Conservation (phyloP, 2,797 vertebrate genomes). For the Pseudochirops corinnae region DNA sequence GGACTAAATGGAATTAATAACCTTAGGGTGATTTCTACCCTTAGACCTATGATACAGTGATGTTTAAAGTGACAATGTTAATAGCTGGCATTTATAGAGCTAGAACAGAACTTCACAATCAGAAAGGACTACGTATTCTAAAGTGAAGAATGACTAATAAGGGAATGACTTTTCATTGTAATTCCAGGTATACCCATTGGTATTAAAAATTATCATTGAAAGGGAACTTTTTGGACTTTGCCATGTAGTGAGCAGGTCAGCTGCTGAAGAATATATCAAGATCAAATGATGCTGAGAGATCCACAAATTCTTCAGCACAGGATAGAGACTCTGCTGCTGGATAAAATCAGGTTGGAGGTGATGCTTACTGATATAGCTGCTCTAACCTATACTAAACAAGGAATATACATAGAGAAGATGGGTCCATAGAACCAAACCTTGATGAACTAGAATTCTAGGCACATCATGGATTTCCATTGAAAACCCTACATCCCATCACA, state of each 20-base stretch:
- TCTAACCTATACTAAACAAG: conserved; percentile 38
- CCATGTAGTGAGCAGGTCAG: conserved; percentile 39
- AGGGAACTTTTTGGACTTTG: conserved; percentile 20
- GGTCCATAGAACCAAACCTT: conserved; percentile 45
- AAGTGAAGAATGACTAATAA: neutral
- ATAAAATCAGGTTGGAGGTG: conserved; percentile 27
- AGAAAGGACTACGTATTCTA: neutral
- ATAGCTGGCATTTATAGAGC: neutral
- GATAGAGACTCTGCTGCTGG: neutral
- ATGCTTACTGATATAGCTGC: conserved; percentile 20
- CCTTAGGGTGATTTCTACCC: neutral
- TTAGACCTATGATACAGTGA: neutral
- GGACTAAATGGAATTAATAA: neutral
- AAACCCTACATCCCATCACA: neutral
- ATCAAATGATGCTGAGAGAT: conserved; percentile 25
- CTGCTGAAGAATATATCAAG: neutral
- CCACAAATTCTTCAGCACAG: conserved; percentile 28
- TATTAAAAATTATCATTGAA: neutral
- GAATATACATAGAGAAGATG: conserved; percentile 54
- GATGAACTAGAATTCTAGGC: conserved; percentile 38
- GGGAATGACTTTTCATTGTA: neutral
- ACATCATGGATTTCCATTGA: conserved; percentile 7
- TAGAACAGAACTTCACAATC: neutral
- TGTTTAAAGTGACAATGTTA: neutral
- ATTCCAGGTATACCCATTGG: neutral